phyloP scores from a whole-genome alignment of 2,113 vertebrate species.

The Festucalex cinctus region DNA sequence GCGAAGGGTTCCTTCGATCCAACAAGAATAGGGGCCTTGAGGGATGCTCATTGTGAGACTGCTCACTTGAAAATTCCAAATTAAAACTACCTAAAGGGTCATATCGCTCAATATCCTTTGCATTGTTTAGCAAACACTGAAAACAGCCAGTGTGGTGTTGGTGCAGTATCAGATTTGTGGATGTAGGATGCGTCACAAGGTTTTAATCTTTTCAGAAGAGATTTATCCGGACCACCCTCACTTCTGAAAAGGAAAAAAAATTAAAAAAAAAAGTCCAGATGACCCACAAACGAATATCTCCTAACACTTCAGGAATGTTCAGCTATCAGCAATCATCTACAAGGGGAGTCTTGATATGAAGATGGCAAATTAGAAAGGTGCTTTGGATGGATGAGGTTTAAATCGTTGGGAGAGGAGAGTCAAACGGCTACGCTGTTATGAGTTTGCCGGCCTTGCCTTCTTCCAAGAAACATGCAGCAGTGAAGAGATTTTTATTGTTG shows the following conservation, averaged over 20 bases:
- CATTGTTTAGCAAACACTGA: slow-evolving; percentile 7
- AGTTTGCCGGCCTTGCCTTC: neutral
- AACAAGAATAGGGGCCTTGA: neutral
- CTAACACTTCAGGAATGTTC: slow-evolving; percentile 68
- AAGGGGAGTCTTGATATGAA: slow-evolving; percentile 24
- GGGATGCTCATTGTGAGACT: neutral
- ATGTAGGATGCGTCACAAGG: slow-evolving; percentile 29
- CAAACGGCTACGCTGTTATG: neutral
- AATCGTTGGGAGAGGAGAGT: neutral
- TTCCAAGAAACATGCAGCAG: neutral
- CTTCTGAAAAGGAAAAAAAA: slow-evolving; percentile 28
- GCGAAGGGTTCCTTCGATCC: neutral
- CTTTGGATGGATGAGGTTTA: neutral
- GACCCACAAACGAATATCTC: slow-evolving; percentile 58
- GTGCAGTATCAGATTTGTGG: slow-evolving; percentile 32
- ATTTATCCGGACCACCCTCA: slow-evolving; percentile 59
- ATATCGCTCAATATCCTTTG: neutral
- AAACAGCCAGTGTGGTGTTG: slow-evolving; percentile 11
- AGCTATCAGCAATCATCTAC: slow-evolving; percentile 53
- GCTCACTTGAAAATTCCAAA: slow-evolving; percentile 2
- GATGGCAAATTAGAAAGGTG: slow-evolving; percentile 10
- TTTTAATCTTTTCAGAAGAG: slow-evolving; percentile 55
- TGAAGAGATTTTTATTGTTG: slow-evolving; percentile 15
- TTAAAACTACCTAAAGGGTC: slow-evolving; percentile 4
- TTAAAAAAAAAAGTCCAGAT: slow-evolving; percentile 57